Percentiles rank a stretch among this genome's conserved stretches.
phyloP scores from a whole-genome alignment of 1,140 invertebrate species.

The Bombus vancouverensis region DNA sequence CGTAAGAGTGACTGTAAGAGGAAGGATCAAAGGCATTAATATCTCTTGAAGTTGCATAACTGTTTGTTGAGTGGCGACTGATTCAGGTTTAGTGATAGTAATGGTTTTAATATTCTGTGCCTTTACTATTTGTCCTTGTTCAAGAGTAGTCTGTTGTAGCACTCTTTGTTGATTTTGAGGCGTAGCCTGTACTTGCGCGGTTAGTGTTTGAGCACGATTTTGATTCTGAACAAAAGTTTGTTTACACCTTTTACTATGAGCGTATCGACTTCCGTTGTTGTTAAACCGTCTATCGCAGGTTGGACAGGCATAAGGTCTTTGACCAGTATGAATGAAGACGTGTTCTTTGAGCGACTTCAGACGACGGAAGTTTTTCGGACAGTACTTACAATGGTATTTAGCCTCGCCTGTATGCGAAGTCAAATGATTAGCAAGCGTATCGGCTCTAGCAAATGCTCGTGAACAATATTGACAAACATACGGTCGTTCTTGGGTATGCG shows the following conservation, averaged over 20 bases:
- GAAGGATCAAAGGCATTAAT: constrained; percentile 79
- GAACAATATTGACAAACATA: constrained; percentile 84
- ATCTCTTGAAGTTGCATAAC: constrained; percentile 80
- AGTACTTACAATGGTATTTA: constrained; percentile 86
- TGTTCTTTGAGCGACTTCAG: constrained; percentile 85
- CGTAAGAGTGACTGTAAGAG: constrained; percentile 78
- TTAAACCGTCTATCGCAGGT: constrained; percentile 81
- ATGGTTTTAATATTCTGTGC: constrained; percentile 80
- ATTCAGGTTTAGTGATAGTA: constrained; percentile 73
- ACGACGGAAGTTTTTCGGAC: constrained; percentile 86
- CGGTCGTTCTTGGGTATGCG: constrained; percentile 85
- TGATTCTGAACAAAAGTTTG: constrained; percentile 76
- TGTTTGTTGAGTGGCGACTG: constrained; percentile 68
- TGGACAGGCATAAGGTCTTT: constrained; percentile 83
- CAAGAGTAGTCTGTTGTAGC: constrained; percentile 41
- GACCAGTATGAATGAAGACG: constrained; percentile 85
- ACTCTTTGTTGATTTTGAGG: constrained; percentile 47
- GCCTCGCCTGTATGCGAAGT: constrained; percentile 85
- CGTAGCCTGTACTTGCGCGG: constrained; percentile 32
- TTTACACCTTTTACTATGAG: constrained; percentile 80
- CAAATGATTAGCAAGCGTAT: constrained; percentile 81
- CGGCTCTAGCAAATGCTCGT: constrained; percentile 80
- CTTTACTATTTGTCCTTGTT: constrained; percentile 73
- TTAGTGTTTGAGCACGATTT: constrained; percentile 54
- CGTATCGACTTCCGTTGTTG: constrained; percentile 81